Evolutionary conservation across 2,113 vertebrate genomes (phyloP).

Genomic region (Choloepus hoffmanni): DNA sequence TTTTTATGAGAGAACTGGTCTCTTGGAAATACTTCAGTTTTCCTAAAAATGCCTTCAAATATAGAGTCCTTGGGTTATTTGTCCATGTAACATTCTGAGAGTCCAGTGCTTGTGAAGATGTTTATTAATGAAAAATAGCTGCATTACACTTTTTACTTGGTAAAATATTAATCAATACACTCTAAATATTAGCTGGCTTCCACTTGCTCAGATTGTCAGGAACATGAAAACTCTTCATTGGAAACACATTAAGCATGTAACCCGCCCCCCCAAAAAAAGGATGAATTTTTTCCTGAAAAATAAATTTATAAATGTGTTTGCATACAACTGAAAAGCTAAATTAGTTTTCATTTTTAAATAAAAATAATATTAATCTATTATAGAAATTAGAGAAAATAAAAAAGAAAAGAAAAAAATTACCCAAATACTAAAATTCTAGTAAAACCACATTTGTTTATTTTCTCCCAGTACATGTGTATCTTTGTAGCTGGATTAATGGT

Average conservation of each 20-base stretch:
- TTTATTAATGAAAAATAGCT: background rate
- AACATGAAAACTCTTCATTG: background rate
- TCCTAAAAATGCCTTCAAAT: background rate
- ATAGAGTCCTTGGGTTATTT: background rate
- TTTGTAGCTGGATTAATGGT: background rate
- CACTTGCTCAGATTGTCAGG: background rate
- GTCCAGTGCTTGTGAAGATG: background rate
- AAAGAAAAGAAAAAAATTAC: background rate
- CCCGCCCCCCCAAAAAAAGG: background rate
- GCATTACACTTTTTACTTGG: background rate
- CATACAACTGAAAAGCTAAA: background rate
- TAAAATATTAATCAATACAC: background rate
- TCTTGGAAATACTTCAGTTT: background rate
- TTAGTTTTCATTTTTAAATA: background rate
- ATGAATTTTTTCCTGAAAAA: background rate
- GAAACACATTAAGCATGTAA: background rate
- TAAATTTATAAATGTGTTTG: background rate
- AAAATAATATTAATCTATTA: background rate
- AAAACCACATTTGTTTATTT: background rate
- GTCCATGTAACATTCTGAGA: background rate
- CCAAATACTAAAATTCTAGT: background rate
- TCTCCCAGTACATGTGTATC: background rate
- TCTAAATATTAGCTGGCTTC: background rate
- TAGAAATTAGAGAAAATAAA: background rate
- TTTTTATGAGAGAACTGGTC: background rate